phyloP scores from a whole-genome alignment of 2,797 vertebrate species.

The Sebastes jordani region DNA sequence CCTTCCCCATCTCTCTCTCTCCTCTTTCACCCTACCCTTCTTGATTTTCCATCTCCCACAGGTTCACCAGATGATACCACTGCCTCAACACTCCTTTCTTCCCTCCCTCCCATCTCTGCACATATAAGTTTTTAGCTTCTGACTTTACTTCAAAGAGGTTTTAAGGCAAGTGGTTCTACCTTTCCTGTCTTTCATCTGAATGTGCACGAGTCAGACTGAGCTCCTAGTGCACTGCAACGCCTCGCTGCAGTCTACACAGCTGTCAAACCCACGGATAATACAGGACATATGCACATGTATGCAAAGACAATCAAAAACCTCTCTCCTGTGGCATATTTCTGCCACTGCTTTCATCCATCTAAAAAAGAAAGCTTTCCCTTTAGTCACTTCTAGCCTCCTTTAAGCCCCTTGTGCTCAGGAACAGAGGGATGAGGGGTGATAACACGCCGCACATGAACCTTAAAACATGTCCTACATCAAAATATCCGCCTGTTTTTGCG shows the following conservation, averaged over 20 bases:
- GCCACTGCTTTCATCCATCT: slow-evolving; percentile 5
- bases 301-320: slow-evolving; percentile 30
- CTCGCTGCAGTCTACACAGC: slow-evolving; percentile 18
- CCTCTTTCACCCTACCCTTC: slow-evolving; percentile 40
- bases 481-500: slow-evolving; percentile 29
- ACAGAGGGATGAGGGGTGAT: slow-evolving; percentile 36
- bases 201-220: slow-evolving; percentile 30
- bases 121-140: slow-evolving; percentile 53
- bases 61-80: slow-evolving; percentile 63
- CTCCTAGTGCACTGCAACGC: not conserved
- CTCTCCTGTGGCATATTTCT: not conserved
- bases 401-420: slow-evolving; percentile 23
- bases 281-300: slow-evolving; percentile 13
- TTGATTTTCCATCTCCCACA: slow-evolving; percentile 59
- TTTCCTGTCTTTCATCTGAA: slow-evolving; percentile 54
- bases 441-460: slow-evolving; percentile 48
- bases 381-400: slow-evolving; percentile 25
- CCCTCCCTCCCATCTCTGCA: slow-evolving; percentile 32
- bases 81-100: slow-evolving; percentile 50
- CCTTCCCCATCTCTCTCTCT: slow-evolving; percentile 20
- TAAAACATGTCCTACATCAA: slow-evolving; percentile 58
- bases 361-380: slow-evolving; percentile 9
- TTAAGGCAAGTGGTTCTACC: slow-evolving; percentile 62
- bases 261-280: slow-evolving; percentile 12
- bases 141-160: slow-evolving; percentile 70